A percentile compares a stretch with the other conserved stretches of the same genome.
phyloP scores from a whole-genome alignment of 2,888 invertebrate genomes.

The Blomia tropicalis region DNA sequence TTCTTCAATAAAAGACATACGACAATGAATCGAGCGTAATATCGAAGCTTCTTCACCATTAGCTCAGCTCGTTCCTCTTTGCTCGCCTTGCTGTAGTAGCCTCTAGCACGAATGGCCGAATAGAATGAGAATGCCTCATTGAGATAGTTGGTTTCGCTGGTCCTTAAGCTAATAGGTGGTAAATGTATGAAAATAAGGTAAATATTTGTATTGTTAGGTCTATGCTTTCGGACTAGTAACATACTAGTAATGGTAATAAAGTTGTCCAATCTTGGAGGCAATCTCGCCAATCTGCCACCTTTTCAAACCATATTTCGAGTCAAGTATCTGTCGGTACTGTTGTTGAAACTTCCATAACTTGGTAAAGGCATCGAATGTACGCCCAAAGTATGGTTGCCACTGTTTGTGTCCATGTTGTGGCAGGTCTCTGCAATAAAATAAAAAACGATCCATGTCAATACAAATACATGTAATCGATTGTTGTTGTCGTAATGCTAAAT shows the following conservation, averaged over 20 bases:
- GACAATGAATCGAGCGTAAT: conserved; percentile 89
- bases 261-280: conserved; percentile 92
- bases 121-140: conserved; percentile 93
- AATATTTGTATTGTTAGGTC: conserved; percentile 8
- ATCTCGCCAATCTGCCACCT: conserved; percentile 98
- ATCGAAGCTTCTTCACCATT: conserved; percentile 85
- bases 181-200: neutral
- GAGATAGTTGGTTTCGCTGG: conserved; percentile 87
- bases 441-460: neutral
- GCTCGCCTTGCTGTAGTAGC: conserved; percentile 79
- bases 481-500: conserved; percentile 1
- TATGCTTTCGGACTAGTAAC: too few species aligned
- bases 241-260: conserved; percentile 96
- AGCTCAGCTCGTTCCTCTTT: conserved; percentile 82
- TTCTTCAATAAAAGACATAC: conserved; percentile 83
- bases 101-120: conserved; percentile 77
- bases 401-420: conserved; percentile 93
- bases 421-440: conserved; percentile 52
- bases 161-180: conserved; percentile 53
- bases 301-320: conserved; percentile 81
- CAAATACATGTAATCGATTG: conserved; percentile 1
- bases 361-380: conserved; percentile 92
- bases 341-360: conserved; percentile 97
- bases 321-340: conserved; percentile 69
- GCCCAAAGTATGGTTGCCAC: conserved; percentile 91